A percentile compares a stretch with the other conserved stretches of the same genome.
phyloP scores from a whole-genome alignment of 2,113 vertebrate species.

The Butorides virescens region DNA sequence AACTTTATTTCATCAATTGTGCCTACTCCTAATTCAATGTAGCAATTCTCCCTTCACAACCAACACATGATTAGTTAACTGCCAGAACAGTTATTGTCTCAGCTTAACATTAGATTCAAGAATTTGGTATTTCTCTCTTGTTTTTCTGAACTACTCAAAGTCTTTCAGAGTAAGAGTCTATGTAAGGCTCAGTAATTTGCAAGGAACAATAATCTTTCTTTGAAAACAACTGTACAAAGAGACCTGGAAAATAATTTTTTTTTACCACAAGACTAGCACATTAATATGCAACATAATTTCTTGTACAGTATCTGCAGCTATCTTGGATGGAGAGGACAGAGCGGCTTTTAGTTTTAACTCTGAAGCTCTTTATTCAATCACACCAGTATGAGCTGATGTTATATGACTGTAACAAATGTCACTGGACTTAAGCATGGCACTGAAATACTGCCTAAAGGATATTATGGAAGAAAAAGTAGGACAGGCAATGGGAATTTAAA shows the following conservation, averaged over 20 bases:
- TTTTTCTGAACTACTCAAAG: background rate
- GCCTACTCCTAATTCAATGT: background rate
- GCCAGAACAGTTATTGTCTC: background rate
- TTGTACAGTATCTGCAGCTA: background rate
- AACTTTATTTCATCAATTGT: background rate
- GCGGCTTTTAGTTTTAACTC: background rate
- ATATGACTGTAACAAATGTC: conserved; percentile 41
- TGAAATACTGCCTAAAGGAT: conserved; percentile 40
- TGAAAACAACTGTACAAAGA: background rate
- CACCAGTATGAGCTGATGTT: background rate
- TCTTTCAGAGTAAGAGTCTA: background rate
- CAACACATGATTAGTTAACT: background rate
- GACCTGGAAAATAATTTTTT: background rate
- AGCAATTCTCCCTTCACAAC: background rate
- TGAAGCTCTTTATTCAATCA: conserved; percentile 34
- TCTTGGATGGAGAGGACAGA: background rate
- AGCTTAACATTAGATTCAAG: background rate
- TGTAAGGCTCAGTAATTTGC: background rate
- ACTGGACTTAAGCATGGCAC: background rate
- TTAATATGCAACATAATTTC: background rate
- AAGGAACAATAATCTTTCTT: background rate
- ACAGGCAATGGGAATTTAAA: background rate
- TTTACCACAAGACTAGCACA: background rate
- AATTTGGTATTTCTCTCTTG: background rate
- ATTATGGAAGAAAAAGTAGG: conserved; percentile 22